Evolutionary conservation across 2,888 invertebrate genomes (phyloP), one percentile per base, ranked within the genome.

Genomic region (Agrotis exclamationis): DNA sequence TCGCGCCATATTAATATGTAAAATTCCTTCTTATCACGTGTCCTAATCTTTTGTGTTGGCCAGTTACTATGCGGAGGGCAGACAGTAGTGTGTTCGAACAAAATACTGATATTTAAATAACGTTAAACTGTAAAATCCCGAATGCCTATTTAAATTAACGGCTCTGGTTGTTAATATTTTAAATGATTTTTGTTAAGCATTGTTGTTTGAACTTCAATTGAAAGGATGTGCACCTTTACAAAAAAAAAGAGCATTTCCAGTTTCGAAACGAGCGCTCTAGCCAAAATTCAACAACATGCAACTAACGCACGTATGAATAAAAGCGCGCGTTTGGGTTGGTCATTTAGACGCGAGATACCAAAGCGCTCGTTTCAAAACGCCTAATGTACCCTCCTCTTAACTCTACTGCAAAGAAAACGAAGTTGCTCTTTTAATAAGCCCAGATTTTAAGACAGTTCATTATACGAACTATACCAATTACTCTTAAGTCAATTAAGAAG

Each of bases 401-500:
- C 16, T 58, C 22, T 48, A 45, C 14, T 39, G 18, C 13, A 24
- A 24, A 11, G 3, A 22, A 44, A 48, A 50, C 50, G 24, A 33
- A 57, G 13, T 48, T 53, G 50, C 14, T 54, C 16, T 59, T 66
- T 54, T 65, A 72, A 67, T 64, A 57, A 74, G 24, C 24, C 22
- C 24, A 59, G 50, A 58, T 70, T 45, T 60, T 44, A 64, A 33
- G 54, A 76, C 62, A 76, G 13, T 68, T 63, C 50, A 63, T 72
- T 72, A 76, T 28, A 65, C 62, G 24, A 76, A 68, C 58, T 54
- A 50, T 44, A 67, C 57, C 79, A 80, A 79, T 76, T 63, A 76
- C 64, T 65, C 62, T 65, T 68, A 24, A 72, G 48, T 68, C 73
- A 76, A 80, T 79, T 79, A 74, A 67, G 54, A 67, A 64, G 51